Evolutionary conservation across 1,140 invertebrate species (phyloP).

Genomic region (Drosophila nigrodunni): DNA sequence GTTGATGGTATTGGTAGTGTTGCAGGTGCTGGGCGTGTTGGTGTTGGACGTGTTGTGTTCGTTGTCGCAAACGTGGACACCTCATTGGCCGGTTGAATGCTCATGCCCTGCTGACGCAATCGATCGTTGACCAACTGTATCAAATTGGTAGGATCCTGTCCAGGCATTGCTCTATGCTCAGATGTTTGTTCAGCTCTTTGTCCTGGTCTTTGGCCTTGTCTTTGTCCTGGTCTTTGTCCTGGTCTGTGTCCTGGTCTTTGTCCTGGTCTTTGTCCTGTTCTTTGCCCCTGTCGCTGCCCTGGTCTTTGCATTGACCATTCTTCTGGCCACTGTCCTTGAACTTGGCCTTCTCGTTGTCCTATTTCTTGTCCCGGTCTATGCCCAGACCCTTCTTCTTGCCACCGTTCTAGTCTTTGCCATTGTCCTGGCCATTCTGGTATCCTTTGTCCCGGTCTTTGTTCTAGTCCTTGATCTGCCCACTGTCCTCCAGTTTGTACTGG

Average conservation of each 20-base stretch:
- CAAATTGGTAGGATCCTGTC: not conserved
- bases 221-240: not conserved
- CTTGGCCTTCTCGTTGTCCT: no score
- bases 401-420: not conserved
- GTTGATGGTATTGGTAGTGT: not conserved
- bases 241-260: no score
- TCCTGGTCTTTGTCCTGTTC: no score
- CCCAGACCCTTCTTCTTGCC: not conserved
- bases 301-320: no score
- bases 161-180: not conserved
- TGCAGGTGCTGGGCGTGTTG: slow-evolving; percentile 2
- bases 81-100: slow-evolving; percentile 44
- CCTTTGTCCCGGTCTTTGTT: no score
- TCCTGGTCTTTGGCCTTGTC: not conserved
- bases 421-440: not conserved
- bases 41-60: not conserved
- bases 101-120: slow-evolving; percentile 61
- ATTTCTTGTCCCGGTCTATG: no score
- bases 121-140: slow-evolving; percentile 59
- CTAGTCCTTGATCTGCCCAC: no score
- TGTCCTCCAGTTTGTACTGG: no score
- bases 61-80: slow-evolving; percentile 5
- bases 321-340: no score
- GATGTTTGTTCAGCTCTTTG: not conserved
- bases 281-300: not conserved